phyloP scores from a whole-genome alignment of 2,113 vertebrate species.

The Lycaon pictus region DNA sequence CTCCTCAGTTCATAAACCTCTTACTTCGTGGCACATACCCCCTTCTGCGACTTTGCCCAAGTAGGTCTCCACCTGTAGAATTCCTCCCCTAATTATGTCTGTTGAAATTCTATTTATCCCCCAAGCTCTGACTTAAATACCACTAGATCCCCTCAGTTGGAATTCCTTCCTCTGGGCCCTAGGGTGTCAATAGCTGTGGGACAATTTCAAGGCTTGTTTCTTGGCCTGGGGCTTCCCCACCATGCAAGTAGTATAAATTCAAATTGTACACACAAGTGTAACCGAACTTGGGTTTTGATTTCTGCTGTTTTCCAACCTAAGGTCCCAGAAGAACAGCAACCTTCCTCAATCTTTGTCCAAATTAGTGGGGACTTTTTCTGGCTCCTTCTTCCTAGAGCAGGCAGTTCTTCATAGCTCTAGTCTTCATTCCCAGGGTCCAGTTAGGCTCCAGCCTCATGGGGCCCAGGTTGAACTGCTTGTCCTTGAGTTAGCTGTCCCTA shows the following conservation, averaged over 20 bases:
- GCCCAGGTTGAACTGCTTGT: not conserved
- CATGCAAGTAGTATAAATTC: not conserved
- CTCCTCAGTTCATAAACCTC: not conserved
- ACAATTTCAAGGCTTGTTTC: not conserved
- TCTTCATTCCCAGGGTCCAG: not conserved
- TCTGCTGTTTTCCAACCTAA: conserved; percentile 29
- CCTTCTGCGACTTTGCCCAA: not conserved
- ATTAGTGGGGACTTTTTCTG: not conserved
- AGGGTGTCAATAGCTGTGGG: not conserved
- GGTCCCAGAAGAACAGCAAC: not conserved
- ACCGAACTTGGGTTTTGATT: conserved; percentile 42
- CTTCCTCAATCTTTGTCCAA: not conserved
- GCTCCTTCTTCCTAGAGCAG: not conserved
- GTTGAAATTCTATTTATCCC: conserved; percentile 7
- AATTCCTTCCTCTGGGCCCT: not conserved
- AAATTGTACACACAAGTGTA: not conserved
- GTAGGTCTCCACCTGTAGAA: not conserved
- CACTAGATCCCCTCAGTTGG: not conserved
- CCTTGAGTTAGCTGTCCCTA: not conserved
- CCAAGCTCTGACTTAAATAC: not conserved
- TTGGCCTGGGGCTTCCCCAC: not conserved
- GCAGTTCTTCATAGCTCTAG: not conserved
- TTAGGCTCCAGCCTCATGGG: not conserved
- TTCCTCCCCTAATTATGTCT: not conserved
- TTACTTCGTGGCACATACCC: not conserved